A percentile compares a stretch with the other conserved stretches of the same genome.
These are phyloP conservation scores for Conus betulinus DNA, from an alignment of 1,140 invertebrate species.

Conservation along the genomic window DNA sequence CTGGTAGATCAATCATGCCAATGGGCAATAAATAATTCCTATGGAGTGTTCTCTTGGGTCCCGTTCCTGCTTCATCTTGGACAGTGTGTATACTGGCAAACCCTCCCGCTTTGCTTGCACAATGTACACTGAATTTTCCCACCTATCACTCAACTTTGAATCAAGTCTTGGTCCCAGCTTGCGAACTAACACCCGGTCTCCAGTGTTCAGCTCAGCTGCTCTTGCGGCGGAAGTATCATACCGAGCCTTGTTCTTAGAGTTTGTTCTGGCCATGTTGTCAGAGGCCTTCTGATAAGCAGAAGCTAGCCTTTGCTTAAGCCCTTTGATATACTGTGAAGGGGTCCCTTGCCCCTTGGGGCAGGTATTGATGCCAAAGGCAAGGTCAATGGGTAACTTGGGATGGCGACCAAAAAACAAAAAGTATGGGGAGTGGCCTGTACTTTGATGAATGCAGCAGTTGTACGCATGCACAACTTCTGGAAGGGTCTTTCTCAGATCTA, in stretches of 20 bases:
- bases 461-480: slow-evolving; percentile 45
- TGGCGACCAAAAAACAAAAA: slow-evolving; percentile 42
- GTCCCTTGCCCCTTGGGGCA: background rate
- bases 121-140: background rate
- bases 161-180: background rate
- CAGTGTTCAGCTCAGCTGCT: background rate
- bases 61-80: background rate
- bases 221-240: background rate
- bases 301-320: background rate
- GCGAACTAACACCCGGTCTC: slow-evolving; percentile 5
- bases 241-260: background rate
- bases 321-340: background rate
- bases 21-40: slow-evolving; percentile 1
- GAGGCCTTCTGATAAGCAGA: slow-evolving; percentile 3
- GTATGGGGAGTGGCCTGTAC: slow-evolving; percentile 30
- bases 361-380: slow-evolving; percentile 23
- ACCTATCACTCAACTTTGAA: background rate
- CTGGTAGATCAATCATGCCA: background rate
- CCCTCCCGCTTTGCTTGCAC: background rate
- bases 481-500: slow-evolving; percentile 23
- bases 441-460: slow-evolving; percentile 8
- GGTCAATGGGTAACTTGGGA: slow-evolving; percentile 33
- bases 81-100: background rate
- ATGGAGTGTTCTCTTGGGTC: slow-evolving; percentile 5
- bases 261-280: background rate